Evolutionary conservation across 2,888 invertebrate genomes (phyloP), one percentile per base, ranked within the genome.

Genomic region (Hedychridium roseum): DNA sequence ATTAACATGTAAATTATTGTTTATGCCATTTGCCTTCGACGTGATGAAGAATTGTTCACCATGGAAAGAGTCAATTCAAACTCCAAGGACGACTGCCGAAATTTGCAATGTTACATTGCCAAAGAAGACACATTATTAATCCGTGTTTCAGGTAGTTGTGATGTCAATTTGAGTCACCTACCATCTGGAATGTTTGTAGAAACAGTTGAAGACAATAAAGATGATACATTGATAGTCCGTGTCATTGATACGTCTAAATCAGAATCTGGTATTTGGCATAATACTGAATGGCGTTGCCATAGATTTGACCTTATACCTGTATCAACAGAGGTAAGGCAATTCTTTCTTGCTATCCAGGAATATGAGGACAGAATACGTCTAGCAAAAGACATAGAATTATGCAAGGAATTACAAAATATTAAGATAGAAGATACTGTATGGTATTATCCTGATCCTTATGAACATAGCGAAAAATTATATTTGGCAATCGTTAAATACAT

Each of bases 291-390:
- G 76, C 62, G 62, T n/a, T 71, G 74, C 45, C 67, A 68, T 47
- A 66, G 49, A 27, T 46, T 51, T 2, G 73, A 76, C 51, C 50
- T 76, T 4, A 54, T 71, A 15, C 51, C 62, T 1, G 66, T 77
- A 2, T 62, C 74, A 1, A n/a, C 39, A 6, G 55, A 70, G 12
- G 64, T 85, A 30, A 84, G 83, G 82, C 81, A 80, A 26, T 83
- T 79, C 67, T 70, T 85, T 28, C 80, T 81, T 37, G 80, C 84
- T 9, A 80, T 86, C 46, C 62, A 71, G 12, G 80, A 80, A 37
- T 82, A 83, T 2, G 77, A 81, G 54, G 82, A 83, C 42, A 79
- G 85, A 50, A 74, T 84, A 1, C 78, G 78, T 23, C 70, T 86
- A 20, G 81, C 82, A 11, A 76, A 71, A 52, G 79, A 83, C 60